Percentiles rank a stretch among this genome's conserved stretches.
phyloP scores from a whole-genome alignment of 2,888 invertebrate species.

The Charanyca ferruginea region DNA sequence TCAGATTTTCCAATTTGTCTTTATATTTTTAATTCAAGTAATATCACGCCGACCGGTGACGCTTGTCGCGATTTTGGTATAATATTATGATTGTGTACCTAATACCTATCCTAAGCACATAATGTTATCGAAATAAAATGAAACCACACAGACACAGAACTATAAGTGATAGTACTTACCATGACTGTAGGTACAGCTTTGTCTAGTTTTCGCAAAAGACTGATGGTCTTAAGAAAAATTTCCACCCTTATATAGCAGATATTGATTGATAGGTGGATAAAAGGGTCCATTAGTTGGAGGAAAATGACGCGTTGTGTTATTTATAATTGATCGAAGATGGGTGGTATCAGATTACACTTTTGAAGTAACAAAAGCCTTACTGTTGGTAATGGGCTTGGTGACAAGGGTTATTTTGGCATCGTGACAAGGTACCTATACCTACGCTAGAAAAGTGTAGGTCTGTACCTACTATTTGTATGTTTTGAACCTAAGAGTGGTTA shows the following conservation, averaged over 20 bases:
- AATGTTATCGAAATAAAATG: not conserved
- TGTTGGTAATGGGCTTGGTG: constrained; percentile 43
- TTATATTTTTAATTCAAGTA: no score
- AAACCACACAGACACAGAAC: not conserved
- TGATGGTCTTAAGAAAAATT: constrained; percentile 63
- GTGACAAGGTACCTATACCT: constrained; percentile 21
- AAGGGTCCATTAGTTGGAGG: constrained; percentile 81
- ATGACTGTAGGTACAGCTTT: constrained; percentile 68
- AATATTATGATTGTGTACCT: no score
- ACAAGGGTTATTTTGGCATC: constrained; percentile 29
- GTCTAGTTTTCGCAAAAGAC: constrained; percentile 61
- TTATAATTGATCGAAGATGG: constrained; percentile 59
- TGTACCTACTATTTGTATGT: not conserved
- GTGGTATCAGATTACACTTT: constrained; percentile 53
- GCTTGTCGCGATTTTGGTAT: no score
- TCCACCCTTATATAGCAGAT: constrained; percentile 78
- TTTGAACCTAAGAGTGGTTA: constrained; percentile 8
- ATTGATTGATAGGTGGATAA: constrained; percentile 79
- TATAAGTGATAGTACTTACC: constrained; percentile 70
- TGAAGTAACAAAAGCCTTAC: constrained; percentile 57
- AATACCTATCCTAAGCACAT: no score
- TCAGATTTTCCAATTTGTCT: no score
- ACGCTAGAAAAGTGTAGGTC: constrained; percentile 18
- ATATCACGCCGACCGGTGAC: no score
- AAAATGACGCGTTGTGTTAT: constrained; percentile 62